Evolutionary conservation across 2,113 vertebrate genomes (phyloP), one percentile per base, ranked within the genome.

Genomic region (Herpailurus yagouaroundi): DNA sequence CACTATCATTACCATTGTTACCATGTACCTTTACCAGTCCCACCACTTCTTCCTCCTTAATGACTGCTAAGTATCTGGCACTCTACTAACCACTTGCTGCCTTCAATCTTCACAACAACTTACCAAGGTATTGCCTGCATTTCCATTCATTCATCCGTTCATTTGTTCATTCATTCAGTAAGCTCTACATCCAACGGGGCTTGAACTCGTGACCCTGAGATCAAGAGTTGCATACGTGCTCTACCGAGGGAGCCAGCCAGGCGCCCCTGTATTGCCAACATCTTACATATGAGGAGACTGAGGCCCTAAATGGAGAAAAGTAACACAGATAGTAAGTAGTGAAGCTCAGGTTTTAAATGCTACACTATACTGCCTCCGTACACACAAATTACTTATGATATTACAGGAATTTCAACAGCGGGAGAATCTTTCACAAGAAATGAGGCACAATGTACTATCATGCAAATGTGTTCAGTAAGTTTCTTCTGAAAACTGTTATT

Each of bases 401-500:
- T 79, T 16, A 82, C 0, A 77, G 33, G 25, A 74, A 94, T 79
- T 90, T 89, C n/a, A 88, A 66, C 6, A 60, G 48, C 3, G 23
- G 19, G 29, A 31, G 77, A 66, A 64, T 71, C 29, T 66, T 60
- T 38, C 38, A 41, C 19, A 82, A 71, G n/a, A 91, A 91, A 36
- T 29, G 16, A 71, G 48, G 45, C 52, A 92, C 10, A 91, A 73
- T 7, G 38, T 52, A 38, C 25, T 87, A 74, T 45, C 63, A 63
- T 31, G 18, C 50, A 36, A 27, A 73, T 76, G 7, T 18, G 50
- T 31, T 81, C 25, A 68, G 9, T 76, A 19, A 45, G 55, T 85
- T 93, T 94, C 60, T 94, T 95, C 69, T 88, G 66, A 85, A 95
- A 96, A 63, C 5, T 91, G n/a, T 77, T 60, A 82, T 19, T 90